Evolutionary conservation across 2,113 vertebrate species (phyloP), one percentile per base, ranked within the genome.

Genomic region (Pagrus major): DNA sequence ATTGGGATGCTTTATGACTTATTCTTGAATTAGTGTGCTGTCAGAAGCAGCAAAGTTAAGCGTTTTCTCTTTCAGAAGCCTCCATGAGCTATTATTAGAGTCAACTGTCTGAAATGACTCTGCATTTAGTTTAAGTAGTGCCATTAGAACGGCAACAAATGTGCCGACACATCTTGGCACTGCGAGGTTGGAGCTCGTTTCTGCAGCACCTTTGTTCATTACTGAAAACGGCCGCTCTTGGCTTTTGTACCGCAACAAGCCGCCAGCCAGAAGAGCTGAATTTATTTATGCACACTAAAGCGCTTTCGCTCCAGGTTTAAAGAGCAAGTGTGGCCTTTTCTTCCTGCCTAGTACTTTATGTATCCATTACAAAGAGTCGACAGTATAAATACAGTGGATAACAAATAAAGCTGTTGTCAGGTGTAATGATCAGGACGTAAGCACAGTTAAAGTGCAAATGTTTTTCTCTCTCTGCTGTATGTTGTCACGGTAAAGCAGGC

Each of bases 91-190:
- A 37, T 80, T 83, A 72, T 73, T 81, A 72, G 63, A 69, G n/a
- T 71, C 51, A 54, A 49, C 59, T 76, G 70, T 86, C 74, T 79
- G 65, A 87, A 87, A 74, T 81, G 78, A 86, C 84, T 85, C 63
- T 80, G 81, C 87, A 66, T 88, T 86, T 86, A 76, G 44, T 78
- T 76, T 80, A 87, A 89, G 79, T 39, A 71, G 72, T 59, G 65
- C 78, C 83, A 61, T 85, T 81, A 86, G 66, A 80, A 81, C 8
- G 14, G 55, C 73, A 77, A 76, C 80, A 85, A 86, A 91, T 89
- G 86, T 88, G 86, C 80, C 56, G 25, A 81, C 88, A 86, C 85
- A 74, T 87, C 80, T 90, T 93, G 90, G 89, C 86, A 86, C 65
- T 5, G 52, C 9, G 12, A 52, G 27, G 31, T 51, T 27, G 49